Evolutionary conservation across 2,888 invertebrate genomes (phyloP), one percentile per base, ranked within the genome.

Genomic region (Tolmerus cingulatus): DNA sequence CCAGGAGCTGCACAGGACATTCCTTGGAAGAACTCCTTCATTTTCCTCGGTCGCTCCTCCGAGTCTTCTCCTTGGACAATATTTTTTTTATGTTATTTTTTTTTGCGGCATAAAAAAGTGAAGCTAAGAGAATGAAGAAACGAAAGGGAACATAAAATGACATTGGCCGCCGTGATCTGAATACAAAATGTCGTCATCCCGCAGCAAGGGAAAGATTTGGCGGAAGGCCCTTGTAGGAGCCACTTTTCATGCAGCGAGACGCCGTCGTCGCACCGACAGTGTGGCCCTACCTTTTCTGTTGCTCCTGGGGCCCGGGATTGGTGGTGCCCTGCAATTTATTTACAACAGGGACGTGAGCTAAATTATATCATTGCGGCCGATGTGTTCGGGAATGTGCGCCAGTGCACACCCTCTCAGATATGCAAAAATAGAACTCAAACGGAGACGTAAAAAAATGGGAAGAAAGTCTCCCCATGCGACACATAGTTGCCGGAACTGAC

Each of bases 271-370:
- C 57, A 43, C 4, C 46, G 43, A 74, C 74, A 85, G 74, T 40
- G 74, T 85, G 74, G 19, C 19, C 19, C 51, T 46, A 74, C 85
- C 74, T 85, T 74, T 85, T 85, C 85, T 85, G 85, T 85, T 85
- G 85, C 85, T 85, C 74, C 74, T 27, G 46, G 46, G 27, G 23
- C 46, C 46, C 37, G 37, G 82, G 37, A 34, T 66, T n/a, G 79
- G 79, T 27, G 30, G 27, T 74, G 85, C 85, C 74, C 43, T 85
- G 85, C 74, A 74, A 85, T 85, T 74, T 85, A 85, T 85, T 85
- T 85, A 85, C 85, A 85, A 85, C 85, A 74, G 34, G 74, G 57
- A 85, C 85, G 85, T 85, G 85, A 85, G 85, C 46, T 85, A 85
- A 85, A 85, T 85, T 74, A 85, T 85, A 85, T 85, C 74, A 85